Percentiles rank a stretch among this genome's conserved stretches.
phyloP scores from a whole-genome alignment of 2,113 vertebrate species.

The Platichthys flesus region DNA sequence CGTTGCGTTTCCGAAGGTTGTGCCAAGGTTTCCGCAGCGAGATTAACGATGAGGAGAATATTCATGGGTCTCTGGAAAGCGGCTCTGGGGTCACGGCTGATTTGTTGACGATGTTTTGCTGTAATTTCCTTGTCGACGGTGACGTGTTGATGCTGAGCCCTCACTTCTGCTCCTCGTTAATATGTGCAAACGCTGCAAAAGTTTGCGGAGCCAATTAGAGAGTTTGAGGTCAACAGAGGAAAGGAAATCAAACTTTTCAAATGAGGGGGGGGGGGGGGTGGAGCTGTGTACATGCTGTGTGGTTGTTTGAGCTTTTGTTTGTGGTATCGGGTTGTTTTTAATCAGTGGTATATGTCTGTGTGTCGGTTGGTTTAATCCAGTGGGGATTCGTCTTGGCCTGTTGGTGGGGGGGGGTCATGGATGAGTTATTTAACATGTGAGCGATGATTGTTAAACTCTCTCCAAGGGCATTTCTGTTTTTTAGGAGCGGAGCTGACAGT shows the following conservation, averaged over 20 bases:
- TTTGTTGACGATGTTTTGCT: conserved; percentile 42
- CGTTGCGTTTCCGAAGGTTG: conserved; percentile 28
- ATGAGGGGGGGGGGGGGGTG: background rate
- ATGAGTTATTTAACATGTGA: background rate
- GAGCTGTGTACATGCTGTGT: background rate
- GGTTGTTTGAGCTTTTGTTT: background rate
- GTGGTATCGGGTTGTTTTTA: background rate
- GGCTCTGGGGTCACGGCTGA: conserved; percentile 47
- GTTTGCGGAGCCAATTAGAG: conserved; percentile 15
- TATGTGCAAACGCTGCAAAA: conserved; percentile 21
- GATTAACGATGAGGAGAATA: conserved; percentile 59
- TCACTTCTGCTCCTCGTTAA: conserved; percentile 12
- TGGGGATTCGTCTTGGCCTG: too few species aligned
- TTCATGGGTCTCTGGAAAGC: conserved; percentile 34
- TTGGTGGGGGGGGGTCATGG: background rate
- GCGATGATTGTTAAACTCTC: background rate
- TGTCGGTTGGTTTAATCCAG: too few species aligned
- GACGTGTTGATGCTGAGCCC: conserved; percentile 7
- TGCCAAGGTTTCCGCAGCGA: conserved; percentile 47
- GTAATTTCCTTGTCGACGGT: conserved; percentile 50
- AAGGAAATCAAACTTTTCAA: conserved; percentile 5
- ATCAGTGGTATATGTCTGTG: too few species aligned
- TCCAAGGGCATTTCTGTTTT: background rate
- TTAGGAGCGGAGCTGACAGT: background rate
- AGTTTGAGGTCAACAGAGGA: background rate